These are phyloP conservation scores for Eciton burchellii DNA, from an alignment of 1,140 invertebrate species.

Conservation along the genomic window DNA sequence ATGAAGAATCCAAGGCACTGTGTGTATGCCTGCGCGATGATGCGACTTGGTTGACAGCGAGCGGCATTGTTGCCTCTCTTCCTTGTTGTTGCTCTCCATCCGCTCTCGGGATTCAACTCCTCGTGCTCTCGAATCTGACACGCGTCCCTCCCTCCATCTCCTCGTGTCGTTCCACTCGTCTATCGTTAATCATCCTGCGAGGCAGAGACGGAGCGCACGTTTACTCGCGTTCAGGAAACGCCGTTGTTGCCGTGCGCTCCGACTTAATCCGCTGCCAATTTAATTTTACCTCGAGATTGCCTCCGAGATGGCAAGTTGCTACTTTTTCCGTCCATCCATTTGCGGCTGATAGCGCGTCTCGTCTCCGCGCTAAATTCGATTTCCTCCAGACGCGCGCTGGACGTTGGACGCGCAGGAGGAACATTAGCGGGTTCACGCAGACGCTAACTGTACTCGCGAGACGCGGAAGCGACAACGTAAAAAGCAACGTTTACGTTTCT, in stretches of 20 bases:
- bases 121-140: slow-evolving; percentile 65
- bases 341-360: no score
- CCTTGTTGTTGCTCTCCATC: slow-evolving; percentile 73
- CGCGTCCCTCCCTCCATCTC: slow-evolving; percentile 50
- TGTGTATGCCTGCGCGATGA: slow-evolving; percentile 19
- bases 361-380: no score
- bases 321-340: no score
- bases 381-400: no score
- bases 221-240: no score
- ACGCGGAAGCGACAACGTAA: not conserved
- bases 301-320: no score
- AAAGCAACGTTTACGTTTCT: not conserved
- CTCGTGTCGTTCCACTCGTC: slow-evolving; percentile 21
- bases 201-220: not conserved
- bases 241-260: no score
- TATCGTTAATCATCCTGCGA: slow-evolving; percentile 56
- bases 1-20: slow-evolving; percentile 50
- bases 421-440: not conserved
- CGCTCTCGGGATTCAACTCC: slow-evolving; percentile 71
- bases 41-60: slow-evolving; percentile 1
- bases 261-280: no score
- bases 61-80: slow-evolving; percentile 71
- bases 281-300: no score
- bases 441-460: not conserved
- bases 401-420: no score